phyloP scores from a whole-genome alignment of 2,888 invertebrate species.

The Rosalia funebris region DNA sequence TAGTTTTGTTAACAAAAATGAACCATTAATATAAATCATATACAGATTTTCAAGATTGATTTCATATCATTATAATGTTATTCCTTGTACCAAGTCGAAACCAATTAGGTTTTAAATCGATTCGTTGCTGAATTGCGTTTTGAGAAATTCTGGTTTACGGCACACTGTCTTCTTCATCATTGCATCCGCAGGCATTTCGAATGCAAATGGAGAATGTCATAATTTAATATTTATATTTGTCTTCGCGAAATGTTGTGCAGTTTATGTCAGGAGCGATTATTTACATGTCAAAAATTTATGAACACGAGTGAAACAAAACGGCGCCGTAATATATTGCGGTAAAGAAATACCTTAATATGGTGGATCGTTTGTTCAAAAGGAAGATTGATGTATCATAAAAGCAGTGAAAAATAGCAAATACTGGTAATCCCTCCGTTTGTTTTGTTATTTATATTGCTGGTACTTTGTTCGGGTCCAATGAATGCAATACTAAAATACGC shows the following conservation, averaged over 20 bases:
- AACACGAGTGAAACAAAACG: constrained; percentile 22
- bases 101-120: no score
- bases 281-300: constrained; percentile 24
- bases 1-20: no score
- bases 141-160: background rate
- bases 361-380: constrained; percentile 20
- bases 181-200: background rate
- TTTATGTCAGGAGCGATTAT: constrained; percentile 7
- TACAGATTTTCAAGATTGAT: no score
- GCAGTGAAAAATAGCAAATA: constrained; percentile 28
- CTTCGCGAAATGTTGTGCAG: background rate
- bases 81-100: no score
- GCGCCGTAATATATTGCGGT: constrained; percentile 16
- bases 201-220: background rate
- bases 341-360: constrained; percentile 22
- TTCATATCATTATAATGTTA: no score
- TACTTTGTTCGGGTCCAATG: constrained; percentile 24
- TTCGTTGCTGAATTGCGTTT: background rate
- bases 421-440: constrained; percentile 26
- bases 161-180: background rate
- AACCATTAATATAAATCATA: no score
- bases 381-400: constrained; percentile 28
- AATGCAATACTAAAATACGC: constrained; percentile 29
- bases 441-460: constrained; percentile 26
- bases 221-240: constrained; percentile 8